Conservation (phyloP, 2,888 invertebrate genomes). For the Drosophila paracracens region DNA sequence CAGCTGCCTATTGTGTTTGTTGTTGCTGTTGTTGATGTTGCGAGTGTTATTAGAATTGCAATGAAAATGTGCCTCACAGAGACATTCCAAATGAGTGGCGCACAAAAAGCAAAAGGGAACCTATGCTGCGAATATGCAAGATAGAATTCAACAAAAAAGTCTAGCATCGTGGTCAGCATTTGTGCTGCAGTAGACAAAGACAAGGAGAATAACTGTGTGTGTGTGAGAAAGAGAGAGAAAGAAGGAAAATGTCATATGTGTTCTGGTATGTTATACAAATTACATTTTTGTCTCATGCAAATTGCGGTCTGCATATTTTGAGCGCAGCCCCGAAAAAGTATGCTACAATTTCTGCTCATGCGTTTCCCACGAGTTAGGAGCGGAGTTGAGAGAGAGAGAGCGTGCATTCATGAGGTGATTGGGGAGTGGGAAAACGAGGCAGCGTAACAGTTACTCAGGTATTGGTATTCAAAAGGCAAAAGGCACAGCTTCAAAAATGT, state of each 20-base stretch:
- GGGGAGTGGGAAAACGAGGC: not conserved
- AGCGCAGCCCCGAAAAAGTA: constrained; percentile 45
- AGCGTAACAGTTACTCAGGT: constrained; percentile 22
- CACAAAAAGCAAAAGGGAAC: not conserved
- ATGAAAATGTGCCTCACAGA: constrained; percentile 36
- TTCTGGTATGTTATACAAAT: constrained; percentile 49
- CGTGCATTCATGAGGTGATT: not conserved
- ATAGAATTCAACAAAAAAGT: constrained; percentile 18
- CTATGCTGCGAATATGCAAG: constrained; percentile 34
- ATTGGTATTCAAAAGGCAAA: constrained; percentile 45
- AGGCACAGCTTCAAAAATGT: constrained; percentile 53
- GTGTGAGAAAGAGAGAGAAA: not conserved
- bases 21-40: constrained; percentile 25
- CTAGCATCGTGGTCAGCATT: constrained; percentile 43
- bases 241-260: constrained; percentile 27
- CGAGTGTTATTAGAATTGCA: constrained; percentile 63
- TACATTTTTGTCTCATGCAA: constrained; percentile 59
- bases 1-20: constrained; percentile 47
- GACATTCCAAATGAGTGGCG: constrained; percentile 47
- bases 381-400: not conserved
- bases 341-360: constrained; percentile 43
- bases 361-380: not conserved
- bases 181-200: constrained; percentile 10
- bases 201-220: not conserved
- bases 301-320: constrained; percentile 61